Base-by-base conservation (phyloP, 2,888 invertebrate species). In the Phanerotoma sp. region DNA sequence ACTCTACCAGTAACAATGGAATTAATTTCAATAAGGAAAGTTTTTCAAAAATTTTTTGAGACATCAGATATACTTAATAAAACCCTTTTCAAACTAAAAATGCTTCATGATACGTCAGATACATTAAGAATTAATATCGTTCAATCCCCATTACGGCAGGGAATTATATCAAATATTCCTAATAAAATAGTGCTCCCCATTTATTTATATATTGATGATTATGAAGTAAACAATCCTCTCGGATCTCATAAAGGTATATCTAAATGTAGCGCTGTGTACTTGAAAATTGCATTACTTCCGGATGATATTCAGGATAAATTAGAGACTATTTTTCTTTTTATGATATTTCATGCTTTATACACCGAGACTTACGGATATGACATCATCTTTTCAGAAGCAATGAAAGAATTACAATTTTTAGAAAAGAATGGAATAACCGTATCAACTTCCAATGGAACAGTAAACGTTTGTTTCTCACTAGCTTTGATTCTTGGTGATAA, bases 401-500 rank as follows among this genome's bases (percentile, higher is more conserved):
- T 59, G 13, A 51, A 56, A 7, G 60, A 64, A 50, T 32, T 64
- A 15, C 20, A 51, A 38, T 54, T 52, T 46, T 28, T 61, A 5
- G 46, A 57, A 33, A 20, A 32, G 16, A 30, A 18, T n/a, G 60
- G 62, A 5, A 57, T 62, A 18, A 47, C 46, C n/a, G 40, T 63
- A 9, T 25, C 11, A 11, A 21, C 30, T 21, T 18, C 16, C 3
- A 21, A 28, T 9, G 49, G 45, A 10, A 13, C 11, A 1, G 16
- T 28, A 11, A 41, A 25, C 33, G 33, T 63, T 9, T 56, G 50
- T 44, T 63, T 60, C 47, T 40, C 47, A 13, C 32, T 60, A 25
- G 56, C 42, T 10, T 33, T 54, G n/a, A 51, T 63, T 20, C 28
- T 54, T 21, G 61, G 64, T 16, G 61, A 62, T 42, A 64, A 64